A percentile compares a stretch with the other conserved stretches of the same genome.
Evolutionary conservation across 1,140 invertebrate genomes (phyloP).

Genomic region (Coptotermes formosanus): DNA sequence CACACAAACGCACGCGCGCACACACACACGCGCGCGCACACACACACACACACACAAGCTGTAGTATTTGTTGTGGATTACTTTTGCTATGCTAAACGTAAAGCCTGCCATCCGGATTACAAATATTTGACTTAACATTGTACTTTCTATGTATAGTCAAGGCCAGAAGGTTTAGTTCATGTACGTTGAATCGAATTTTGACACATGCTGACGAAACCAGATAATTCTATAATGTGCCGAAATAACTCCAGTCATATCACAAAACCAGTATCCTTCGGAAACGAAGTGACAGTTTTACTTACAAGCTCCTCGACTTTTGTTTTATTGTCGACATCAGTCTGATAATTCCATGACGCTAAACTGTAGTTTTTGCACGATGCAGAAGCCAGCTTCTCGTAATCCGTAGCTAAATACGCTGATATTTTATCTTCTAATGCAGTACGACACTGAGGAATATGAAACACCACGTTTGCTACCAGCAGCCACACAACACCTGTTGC

Average conservation of each 20-base stretch:
- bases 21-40: too few species aligned
- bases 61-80: too few species aligned
- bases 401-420: neutral
- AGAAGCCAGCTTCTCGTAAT: neutral
- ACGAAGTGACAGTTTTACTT: neutral
- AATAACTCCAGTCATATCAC: too few species aligned
- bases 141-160: too few species aligned
- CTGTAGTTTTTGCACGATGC: neutral
- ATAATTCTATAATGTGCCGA: too few species aligned
- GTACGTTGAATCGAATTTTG: too few species aligned
- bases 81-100: too few species aligned
- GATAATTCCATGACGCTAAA: constrained; percentile 39
- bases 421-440: neutral
- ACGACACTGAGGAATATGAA: neutral
- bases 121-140: too few species aligned
- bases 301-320: neutral
- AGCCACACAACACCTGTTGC: neutral
- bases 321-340: constrained; percentile 36
- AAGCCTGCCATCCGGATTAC: too few species aligned
- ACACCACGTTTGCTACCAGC: neutral
- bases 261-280: neutral
- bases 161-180: too few species aligned
- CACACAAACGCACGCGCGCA: neutral
- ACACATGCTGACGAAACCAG: too few species aligned
- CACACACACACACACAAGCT: too few species aligned